Percentiles rank a stretch among this genome's conserved stretches.
These are phyloP conservation scores for Rhingia campestris DNA, from an alignment of 2,888 invertebrate genomes.

Conservation along the genomic window DNA sequence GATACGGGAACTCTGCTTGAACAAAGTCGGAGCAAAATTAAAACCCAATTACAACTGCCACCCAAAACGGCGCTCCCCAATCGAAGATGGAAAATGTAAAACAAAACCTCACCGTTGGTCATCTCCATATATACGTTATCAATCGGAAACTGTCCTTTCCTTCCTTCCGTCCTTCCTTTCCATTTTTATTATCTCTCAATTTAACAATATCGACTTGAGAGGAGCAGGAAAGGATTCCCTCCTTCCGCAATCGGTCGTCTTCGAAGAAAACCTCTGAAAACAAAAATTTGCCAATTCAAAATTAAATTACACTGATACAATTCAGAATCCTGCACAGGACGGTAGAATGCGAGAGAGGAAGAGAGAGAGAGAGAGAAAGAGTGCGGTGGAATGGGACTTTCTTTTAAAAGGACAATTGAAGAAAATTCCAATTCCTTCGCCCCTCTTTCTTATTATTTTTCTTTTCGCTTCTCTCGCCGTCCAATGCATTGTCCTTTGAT, in stretches of 20 bases:
- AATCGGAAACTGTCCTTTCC: constrained; percentile 65
- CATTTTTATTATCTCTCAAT: constrained; percentile 64
- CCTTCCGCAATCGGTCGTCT: constrained; percentile 14
- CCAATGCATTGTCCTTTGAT: constrained; percentile 28
- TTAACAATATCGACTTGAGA: constrained; percentile 35
- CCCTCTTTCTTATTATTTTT: constrained; percentile 25
- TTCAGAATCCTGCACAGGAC: constrained; percentile 35
- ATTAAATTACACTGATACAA: constrained; percentile 71
- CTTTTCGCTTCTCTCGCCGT: not conserved
- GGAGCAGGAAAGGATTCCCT: constrained; percentile 19
- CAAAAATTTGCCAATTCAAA: constrained; percentile 71
- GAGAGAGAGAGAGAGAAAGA: not conserved
- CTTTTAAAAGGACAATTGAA: constrained; percentile 56
- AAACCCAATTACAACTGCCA: constrained; percentile 60
- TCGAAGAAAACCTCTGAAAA: constrained; percentile 40
- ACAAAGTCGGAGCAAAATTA: constrained; percentile 44
- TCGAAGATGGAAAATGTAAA: constrained; percentile 48
- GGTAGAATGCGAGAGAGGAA: not conserved
- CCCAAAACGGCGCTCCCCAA: constrained; percentile 11
- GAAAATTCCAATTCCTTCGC: constrained; percentile 8
- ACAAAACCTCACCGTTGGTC: constrained; percentile 53
- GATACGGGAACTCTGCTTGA: not conserved
- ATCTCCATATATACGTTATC: constrained; percentile 43
- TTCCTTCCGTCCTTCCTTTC: constrained; percentile 58
- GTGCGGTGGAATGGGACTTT: not conserved